A percentile compares a stretch with the other conserved stretches of the same genome.
These are phyloP conservation scores for Cyclophora punctaria DNA, from an alignment of 2,888 invertebrate genomes.

Conservation along the genomic window DNA sequence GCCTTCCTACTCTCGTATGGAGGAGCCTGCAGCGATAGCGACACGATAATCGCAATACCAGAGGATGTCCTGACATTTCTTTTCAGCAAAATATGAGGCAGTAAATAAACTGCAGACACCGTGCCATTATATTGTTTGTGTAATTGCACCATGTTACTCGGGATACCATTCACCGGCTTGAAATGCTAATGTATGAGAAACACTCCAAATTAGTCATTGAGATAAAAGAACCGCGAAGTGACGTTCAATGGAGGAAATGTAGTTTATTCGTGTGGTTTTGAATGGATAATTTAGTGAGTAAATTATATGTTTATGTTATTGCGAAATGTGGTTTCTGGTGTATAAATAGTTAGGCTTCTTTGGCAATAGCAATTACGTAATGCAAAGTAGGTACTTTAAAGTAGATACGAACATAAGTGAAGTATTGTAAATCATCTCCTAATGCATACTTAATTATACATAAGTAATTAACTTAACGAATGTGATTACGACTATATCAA, in stretches of 20 bases:
- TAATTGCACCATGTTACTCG: slow-evolving; percentile 51
- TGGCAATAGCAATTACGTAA: too few species aligned
- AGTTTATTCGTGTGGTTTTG: slow-evolving; percentile 11
- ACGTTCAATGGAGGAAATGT: slow-evolving; percentile 17
- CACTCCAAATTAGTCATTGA: slow-evolving; percentile 44
- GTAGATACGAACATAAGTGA: too few species aligned
- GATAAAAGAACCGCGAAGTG: slow-evolving; percentile 19
- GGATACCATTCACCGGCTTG: slow-evolving; percentile 40
- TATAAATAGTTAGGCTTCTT: too few species aligned
- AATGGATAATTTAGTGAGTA: slow-evolving; percentile 15
- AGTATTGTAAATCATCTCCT: too few species aligned
- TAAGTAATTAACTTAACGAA: too few species aligned
- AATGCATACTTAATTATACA: too few species aligned
- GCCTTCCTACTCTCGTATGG: slow-evolving; percentile 26
- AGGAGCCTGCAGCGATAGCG: slow-evolving; percentile 41
- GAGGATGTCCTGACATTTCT: slow-evolving; percentile 48
- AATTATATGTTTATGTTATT: neutral
- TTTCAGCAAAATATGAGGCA: slow-evolving; percentile 40
- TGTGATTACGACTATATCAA: too few species aligned
- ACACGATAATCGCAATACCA: slow-evolving; percentile 49
- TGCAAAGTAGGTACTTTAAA: too few species aligned
- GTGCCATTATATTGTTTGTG: slow-evolving; percentile 62
- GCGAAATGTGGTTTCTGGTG: too few species aligned
- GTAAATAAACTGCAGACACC: slow-evolving; percentile 56
- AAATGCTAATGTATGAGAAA: slow-evolving; percentile 56